Evolutionary conservation across 1,140 invertebrate species (phyloP), one percentile per base, ranked within the genome.

Genomic region (Campoletis sonorensis): DNA sequence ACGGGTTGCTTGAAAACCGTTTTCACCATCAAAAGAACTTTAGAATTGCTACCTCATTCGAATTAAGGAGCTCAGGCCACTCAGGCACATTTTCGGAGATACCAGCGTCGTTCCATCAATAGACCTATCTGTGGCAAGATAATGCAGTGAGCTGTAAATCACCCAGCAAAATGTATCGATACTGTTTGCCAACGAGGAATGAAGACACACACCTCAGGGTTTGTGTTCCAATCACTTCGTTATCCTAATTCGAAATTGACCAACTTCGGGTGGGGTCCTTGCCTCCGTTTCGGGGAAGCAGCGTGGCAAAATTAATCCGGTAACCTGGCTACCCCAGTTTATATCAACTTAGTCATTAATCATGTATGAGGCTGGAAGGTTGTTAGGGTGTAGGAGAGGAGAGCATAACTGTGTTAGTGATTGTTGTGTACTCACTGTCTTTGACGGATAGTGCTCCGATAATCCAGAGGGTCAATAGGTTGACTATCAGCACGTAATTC

Each of bases 401-500:
- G 49, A 30, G 72, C 8, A 4, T 27, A 26, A 51, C 72, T 51
- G 72, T 7, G 72, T 51, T 58, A 72, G 27, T 76, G 58, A 54
- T 33, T 79, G 76, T 37, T 76, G 21, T 64, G 54, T 83, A 90
- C 91, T 91, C 86, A 92, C 91, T 89, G 81, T 92, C 91, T 79
- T 92, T 92, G 82, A 90, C 90, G 85, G 89, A 91, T 58, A 91
- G 83, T 10, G 88, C 89, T 54, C 91, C 89, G 68, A 90, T 88
- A 88, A 92, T 90, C 88, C 90, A 91, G 33, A 91, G 87, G 4
- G 87, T 86, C 79, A 92, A 87, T 79, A 92, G 85, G 75, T 88
- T 86, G 37, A 88, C 82, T 79, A 90, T 83, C 64, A 92, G 87
- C 77, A 87, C 85, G 82, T 86, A 87, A 64, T 83, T 78, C 85